Evolutionary conservation across 2,797 vertebrate species (phyloP).

Genomic region (Ceyx erithaca): DNA sequence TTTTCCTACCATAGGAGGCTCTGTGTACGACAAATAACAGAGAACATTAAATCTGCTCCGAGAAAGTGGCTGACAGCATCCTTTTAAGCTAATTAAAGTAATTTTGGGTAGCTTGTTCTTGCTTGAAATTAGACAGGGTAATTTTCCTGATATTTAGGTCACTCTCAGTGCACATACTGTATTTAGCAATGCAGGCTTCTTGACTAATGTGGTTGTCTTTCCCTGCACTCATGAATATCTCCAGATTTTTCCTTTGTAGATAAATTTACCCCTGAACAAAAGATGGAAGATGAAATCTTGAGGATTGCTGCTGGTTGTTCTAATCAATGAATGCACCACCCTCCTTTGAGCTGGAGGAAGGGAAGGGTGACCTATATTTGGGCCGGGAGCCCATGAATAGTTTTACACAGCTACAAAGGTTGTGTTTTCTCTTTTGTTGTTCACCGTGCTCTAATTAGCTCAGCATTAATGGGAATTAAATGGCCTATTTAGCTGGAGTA

Average conservation of each 20-base stretch:
- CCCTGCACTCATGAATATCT: constrained; percentile 14
- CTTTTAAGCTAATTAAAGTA: constrained; percentile 60
- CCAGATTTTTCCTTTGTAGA: constrained; percentile 36
- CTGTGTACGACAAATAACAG: not conserved
- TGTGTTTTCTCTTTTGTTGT: not conserved
- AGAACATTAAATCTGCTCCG: not conserved
- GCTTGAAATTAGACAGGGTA: constrained; percentile 49
- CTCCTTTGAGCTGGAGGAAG: not conserved
- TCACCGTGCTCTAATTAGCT: constrained; percentile 41
- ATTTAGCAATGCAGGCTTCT: constrained; percentile 38
- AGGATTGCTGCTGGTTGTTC: not conserved
- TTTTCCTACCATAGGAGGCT: not conserved
- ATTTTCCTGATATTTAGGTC: constrained; percentile 63
- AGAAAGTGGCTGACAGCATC: constrained; percentile 25
- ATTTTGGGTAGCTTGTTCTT: constrained; percentile 46
- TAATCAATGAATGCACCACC: not conserved
- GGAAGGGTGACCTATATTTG: not conserved
- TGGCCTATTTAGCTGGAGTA: constrained; percentile 31
- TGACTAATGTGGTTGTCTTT: constrained; percentile 11
- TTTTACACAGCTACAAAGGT: not conserved
- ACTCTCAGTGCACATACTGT: not conserved
- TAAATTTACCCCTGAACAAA: not conserved
- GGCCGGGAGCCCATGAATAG: not conserved
- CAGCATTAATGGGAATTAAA: constrained; percentile 53
- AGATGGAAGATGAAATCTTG: constrained; percentile 28